Evolutionary conservation across 1,140 invertebrate species (phyloP), one percentile per base, ranked within the genome.

Genomic region (Thrips palmi): DNA sequence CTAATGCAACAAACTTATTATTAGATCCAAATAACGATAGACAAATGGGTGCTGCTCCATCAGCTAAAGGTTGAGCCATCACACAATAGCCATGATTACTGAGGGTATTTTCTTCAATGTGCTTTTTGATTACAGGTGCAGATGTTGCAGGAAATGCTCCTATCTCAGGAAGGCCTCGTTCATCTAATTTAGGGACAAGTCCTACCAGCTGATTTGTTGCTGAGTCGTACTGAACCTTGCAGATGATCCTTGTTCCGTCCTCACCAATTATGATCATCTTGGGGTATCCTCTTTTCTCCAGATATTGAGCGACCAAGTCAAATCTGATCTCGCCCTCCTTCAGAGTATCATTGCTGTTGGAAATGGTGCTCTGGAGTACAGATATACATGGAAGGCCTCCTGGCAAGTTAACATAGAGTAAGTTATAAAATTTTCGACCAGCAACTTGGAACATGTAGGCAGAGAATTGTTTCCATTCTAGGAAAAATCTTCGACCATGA

Each of bases 171-270:
- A 43, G 38, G 12, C 42, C 39, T 14, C 46, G 38, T 15, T 30
- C 31, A 35, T 45, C 20, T 3, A 47, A 36, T n/a, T 43, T 40
- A 29, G 47, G 39, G 4, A 50, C 42, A 12, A 47, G 43, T 10
- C 49, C 47, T n/a, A 50, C 38, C 8, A 50, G 19, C 41, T 47
- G 43, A 40, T 50, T 48, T 0, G 35, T 37, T 0, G 33, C 27
- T 12, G 30, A 5, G 33, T 50, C 45, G 27, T 50, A 50, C 22
- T 50, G 43, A 20, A 48, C 30, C 30, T 27, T 7, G 15, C 35
- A 34, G 18, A 44, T 42, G 4, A 43, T 46, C 1, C 37, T 14
- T 10, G 46, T 45, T 5, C 38, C 37, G 40, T 47, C 46, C 40
- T 45, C 39, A 15, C 31, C 37, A 4, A 48, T n/a, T 41, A 42